phyloP scores from a whole-genome alignment of 2,113 vertebrate species.

The Grammomys surdaster region DNA sequence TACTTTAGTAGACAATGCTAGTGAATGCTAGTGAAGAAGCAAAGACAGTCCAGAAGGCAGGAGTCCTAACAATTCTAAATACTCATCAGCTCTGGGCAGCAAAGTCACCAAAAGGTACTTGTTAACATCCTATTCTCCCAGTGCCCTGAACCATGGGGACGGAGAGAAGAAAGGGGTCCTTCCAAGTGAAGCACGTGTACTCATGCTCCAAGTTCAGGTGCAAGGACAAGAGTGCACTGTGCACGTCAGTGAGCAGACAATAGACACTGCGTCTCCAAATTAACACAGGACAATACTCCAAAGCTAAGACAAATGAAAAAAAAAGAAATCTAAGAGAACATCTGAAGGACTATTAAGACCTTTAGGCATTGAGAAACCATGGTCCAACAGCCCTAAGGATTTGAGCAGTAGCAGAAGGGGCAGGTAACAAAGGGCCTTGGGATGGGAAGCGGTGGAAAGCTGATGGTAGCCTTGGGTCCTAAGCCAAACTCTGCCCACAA shows the following conservation, averaged over 20 bases:
- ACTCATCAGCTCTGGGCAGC: neutral
- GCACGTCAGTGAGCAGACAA: neutral
- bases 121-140: no score
- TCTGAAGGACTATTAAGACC: neutral
- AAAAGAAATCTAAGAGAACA: neutral
- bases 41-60: neutral
- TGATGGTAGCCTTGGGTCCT: neutral
- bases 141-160: neutral
- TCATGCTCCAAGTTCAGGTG: neutral
- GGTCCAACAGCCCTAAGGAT: neutral
- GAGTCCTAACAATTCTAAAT: neutral
- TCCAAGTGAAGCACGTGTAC: accelerated
- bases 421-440: accelerated
- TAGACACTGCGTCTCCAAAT: neutral
- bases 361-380: neutral
- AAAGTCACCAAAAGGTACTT: neutral
- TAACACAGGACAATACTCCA: neutral
- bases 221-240: neutral
- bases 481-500: neutral
- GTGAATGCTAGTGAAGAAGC: neutral
- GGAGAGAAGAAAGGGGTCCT: neutral
- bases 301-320: neutral
- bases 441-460: accelerated
- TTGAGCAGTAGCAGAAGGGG: neutral
- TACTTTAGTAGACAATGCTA: neutral